Evolutionary conservation across 2,888 invertebrate genomes (phyloP), one percentile per base, ranked within the genome.

Genomic region (Acanthococcus lagerstroemiae): DNA sequence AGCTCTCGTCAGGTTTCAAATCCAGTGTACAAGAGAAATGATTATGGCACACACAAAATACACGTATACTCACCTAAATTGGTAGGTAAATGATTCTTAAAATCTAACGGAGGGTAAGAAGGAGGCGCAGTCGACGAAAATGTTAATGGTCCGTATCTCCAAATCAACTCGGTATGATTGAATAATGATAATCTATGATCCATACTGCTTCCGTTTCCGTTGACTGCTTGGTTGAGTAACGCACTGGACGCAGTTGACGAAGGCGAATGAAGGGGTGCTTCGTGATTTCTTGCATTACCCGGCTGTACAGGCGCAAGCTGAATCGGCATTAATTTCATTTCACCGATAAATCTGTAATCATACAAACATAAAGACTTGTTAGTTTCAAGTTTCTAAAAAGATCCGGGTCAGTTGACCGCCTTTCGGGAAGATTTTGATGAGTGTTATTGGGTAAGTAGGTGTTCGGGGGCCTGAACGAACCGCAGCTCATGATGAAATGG

Each of bases 71-170:
- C 72, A 81, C 81, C 79, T 71, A 92, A 80, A 71, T 84, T 85
- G 46, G 85, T 82, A 26, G 93, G 93, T 72, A 93, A 79, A 75
- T 92, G 91, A 61, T 88, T 88, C 78, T 91, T 92, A 73, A 91
- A 84, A 74, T 93, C 92, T 68, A 87, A 82, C 69, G 73, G 75
- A 9, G 89, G 65, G 55, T 65, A 88, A 69, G 84, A 85, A 21
- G 80, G 80, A 25, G 84, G 85, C 50, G 79, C 80, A 67, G 70
- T 74, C 69, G 67, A 74, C 69, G 67, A 71, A 70, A 79, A 79
- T 24, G 82, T 82, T 21, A 80, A 81, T 68, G 81, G 74, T 55
- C 90, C 89, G 76, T 92, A 92, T 74, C 92, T 84, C 92, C 92
- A 92, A 65, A 93, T 78, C 67, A 92, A 79, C 76, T 93, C 92